Percentiles rank a stretch among this genome's conserved stretches.
phyloP scores from a whole-genome alignment of 2,888 invertebrate species.

The Blastobasis lacticolella region DNA sequence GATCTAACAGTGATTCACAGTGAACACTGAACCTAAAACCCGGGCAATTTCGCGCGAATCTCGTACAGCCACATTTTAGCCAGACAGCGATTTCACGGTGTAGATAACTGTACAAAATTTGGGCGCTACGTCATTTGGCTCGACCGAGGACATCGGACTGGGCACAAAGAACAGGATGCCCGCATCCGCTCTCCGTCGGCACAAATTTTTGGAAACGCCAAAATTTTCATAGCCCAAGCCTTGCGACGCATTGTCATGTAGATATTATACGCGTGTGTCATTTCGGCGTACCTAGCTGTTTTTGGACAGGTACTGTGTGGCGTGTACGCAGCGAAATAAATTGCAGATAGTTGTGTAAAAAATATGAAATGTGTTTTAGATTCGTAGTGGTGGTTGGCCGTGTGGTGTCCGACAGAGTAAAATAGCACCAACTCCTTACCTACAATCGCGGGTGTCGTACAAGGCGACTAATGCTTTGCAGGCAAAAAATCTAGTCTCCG shows the following conservation, averaged over 20 bases:
- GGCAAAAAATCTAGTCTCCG: no score
- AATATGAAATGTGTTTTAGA: no score
- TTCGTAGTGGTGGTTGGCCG: no score
- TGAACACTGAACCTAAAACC: no score
- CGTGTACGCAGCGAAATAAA: neutral
- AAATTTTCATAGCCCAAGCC: constrained; percentile 62
- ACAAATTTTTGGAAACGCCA: constrained; percentile 66
- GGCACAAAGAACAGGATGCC: constrained; percentile 54
- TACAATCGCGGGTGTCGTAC: no score
- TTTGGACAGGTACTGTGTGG: no score
- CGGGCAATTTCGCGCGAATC: no score
- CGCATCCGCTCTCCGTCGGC: constrained; percentile 61
- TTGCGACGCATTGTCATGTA: constrained; percentile 58
- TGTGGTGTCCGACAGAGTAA: no score
- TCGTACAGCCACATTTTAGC: constrained; percentile 12
- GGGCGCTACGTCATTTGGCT: constrained; percentile 48
- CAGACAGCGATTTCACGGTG: constrained; percentile 48
- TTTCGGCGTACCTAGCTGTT: neutral
- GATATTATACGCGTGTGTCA: constrained; percentile 25
- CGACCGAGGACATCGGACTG: constrained; percentile 64
- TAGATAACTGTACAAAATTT: constrained; percentile 63
- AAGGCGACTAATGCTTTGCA: no score
- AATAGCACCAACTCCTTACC: no score
- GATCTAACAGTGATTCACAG: no score
- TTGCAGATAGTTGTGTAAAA: no score